Percentiles rank a stretch among this genome's conserved stretches.
phyloP scores from a whole-genome alignment of 2,113 vertebrate species.

The Carassius gibelio region DNA sequence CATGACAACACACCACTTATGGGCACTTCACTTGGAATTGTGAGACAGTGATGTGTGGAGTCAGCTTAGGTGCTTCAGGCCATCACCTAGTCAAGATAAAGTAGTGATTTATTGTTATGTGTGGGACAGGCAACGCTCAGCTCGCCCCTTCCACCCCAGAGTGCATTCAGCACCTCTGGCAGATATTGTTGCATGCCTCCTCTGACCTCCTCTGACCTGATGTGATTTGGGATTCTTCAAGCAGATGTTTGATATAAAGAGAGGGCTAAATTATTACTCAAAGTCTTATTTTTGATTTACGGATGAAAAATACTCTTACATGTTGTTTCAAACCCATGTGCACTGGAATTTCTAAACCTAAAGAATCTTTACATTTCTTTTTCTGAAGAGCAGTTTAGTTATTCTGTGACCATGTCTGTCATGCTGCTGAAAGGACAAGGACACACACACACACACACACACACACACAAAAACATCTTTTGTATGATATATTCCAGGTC shows the following conservation, averaged over 20 bases:
- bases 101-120: not conserved
- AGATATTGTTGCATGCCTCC: not conserved
- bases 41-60: not conserved
- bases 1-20: conserved; percentile 34
- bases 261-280: not conserved
- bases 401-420: not conserved
- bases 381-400: not conserved
- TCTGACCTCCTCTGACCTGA: not conserved
- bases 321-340: no score
- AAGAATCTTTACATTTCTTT: not conserved
- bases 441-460: no score
- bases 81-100: not conserved
- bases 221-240: not conserved
- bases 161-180: not conserved
- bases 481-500: no score
- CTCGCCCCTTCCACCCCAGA: not conserved
- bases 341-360: not conserved
- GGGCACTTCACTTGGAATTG: not conserved
- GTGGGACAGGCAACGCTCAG: not conserved
- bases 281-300: no score
- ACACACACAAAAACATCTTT: no score
- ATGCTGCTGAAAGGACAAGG: not conserved
- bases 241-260: not conserved
- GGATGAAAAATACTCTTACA: no score
- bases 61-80: not conserved